These are phyloP conservation scores for Peromyscus eremicus DNA, from an alignment of 2,797 vertebrate species.

Conservation along the genomic window DNA sequence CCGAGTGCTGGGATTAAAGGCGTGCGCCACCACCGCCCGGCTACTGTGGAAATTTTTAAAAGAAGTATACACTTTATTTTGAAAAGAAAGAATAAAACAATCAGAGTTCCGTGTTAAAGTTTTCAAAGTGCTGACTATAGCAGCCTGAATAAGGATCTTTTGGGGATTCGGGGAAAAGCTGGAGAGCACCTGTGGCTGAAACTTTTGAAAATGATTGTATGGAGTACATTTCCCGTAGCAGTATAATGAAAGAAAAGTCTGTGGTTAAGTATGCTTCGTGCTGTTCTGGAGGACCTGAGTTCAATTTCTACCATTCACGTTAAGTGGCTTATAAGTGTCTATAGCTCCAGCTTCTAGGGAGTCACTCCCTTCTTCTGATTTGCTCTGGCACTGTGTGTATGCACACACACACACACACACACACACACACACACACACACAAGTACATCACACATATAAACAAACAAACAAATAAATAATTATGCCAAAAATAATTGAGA, in stretches of 20 bases:
- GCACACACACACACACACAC: neutral
- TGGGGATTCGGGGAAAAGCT: conserved; percentile 30
- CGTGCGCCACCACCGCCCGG: too few species aligned
- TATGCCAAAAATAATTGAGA: conserved; percentile 4
- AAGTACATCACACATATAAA: neutral
- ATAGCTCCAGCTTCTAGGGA: neutral
- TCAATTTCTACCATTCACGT: neutral
- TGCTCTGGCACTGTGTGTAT: neutral
- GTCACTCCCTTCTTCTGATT: neutral
- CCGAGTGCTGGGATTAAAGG: too few species aligned
- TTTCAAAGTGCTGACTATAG: conserved; percentile 57
- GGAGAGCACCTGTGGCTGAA: neutral
- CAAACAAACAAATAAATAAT: conserved; percentile 54
- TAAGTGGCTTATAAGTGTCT: neutral
- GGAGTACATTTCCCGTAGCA: neutral
- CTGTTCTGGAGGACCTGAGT: neutral
- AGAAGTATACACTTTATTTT: conserved; percentile 67
- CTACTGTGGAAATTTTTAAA: conserved; percentile 68
- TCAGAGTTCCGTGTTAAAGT: conserved; percentile 44
- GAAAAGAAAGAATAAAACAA: conserved; percentile 37
- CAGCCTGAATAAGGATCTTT: neutral
- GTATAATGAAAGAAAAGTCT: conserved; percentile 20
- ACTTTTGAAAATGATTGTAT: conserved; percentile 26
- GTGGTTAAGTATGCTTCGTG: neutral
- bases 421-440: neutral